These are phyloP conservation scores for Halocaridina rubra DNA, from an alignment of 2,888 invertebrate species.

Conservation along the genomic window DNA sequence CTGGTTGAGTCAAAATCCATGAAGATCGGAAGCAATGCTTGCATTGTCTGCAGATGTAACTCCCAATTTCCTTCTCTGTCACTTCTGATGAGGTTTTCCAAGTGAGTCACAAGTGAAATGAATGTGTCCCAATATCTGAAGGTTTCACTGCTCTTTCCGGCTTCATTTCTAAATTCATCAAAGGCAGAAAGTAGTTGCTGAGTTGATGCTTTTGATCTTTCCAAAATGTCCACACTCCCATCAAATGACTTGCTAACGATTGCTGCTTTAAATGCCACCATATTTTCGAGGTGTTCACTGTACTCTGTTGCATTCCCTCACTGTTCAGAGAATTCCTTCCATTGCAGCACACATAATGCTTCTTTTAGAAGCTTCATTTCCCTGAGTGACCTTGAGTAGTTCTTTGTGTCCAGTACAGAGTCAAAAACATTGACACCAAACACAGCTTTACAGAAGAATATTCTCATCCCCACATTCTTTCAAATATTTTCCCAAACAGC, in stretches of 20 bases:
- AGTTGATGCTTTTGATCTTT: too few relatives aligned
- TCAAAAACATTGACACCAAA: neutral
- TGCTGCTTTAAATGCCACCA: too few relatives aligned
- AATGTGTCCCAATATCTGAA: neutral
- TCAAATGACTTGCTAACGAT: too few relatives aligned
- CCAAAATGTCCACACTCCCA: too few relatives aligned
- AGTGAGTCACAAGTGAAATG: neutral
- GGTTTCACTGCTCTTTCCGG: neutral
- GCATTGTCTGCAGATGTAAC: neutral
- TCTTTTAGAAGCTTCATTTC: too few relatives aligned
- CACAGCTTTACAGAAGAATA: neutral
- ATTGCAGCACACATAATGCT: neutral
- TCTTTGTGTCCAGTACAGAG: neutral
- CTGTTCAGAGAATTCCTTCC: neutral
- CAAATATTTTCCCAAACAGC: neutral
- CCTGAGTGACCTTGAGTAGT: neutral
- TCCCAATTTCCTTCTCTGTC: neutral
- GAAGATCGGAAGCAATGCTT: neutral
- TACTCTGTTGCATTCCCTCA: neutral
- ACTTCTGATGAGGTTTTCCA: neutral
- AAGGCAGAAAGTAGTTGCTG: too few relatives aligned
- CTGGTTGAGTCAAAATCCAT: too few relatives aligned
- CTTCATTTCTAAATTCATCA: too few relatives aligned
- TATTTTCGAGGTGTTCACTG: neutral
- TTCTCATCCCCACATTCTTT: neutral